Evolutionary conservation across 2,888 invertebrate genomes (phyloP).

Genomic region (Meiosimyza decipiens): DNA sequence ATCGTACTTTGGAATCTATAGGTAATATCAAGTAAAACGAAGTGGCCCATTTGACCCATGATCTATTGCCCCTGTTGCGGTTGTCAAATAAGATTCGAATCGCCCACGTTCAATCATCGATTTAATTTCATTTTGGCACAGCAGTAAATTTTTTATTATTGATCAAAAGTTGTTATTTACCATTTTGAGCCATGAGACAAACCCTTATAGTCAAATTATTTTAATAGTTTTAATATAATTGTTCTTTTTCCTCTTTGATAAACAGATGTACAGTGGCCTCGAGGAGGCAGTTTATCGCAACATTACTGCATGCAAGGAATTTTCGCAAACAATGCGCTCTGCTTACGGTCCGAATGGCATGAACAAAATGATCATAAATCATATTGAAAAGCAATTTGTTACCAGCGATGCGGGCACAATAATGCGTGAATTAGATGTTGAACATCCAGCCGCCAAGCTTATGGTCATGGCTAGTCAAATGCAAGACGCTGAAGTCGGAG

Average conservation of each 20-base stretch:
- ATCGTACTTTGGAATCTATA: no score
- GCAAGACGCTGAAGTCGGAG: slow-evolving; percentile 98
- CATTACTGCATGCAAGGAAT: slow-evolving; percentile 95
- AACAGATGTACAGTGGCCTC: slow-evolving; percentile 82
- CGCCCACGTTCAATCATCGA: no score
- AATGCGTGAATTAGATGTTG: slow-evolving; percentile 93
- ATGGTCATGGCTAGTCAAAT: slow-evolving; percentile 96
- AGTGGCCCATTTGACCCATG: no score
- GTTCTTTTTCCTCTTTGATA: background rate
- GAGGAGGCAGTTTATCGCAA: slow-evolving; percentile 98
- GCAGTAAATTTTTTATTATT: no score
- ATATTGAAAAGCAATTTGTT: slow-evolving; percentile 97
- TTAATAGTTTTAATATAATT: no score
- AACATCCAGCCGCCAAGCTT: slow-evolving; percentile 98
- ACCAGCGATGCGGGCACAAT: slow-evolving; percentile 99
- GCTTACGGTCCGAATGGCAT: slow-evolving; percentile 98
- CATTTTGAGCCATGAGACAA: no score
- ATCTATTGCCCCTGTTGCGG: no score
- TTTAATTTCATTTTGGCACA: no score
- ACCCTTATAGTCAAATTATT: no score
- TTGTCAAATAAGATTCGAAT: no score
- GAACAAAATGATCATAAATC: slow-evolving; percentile 99
- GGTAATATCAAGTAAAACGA: no score
- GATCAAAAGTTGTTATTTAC: no score
- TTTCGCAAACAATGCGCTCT: slow-evolving; percentile 91